Percentiles rank a stretch among this genome's conserved stretches.
phyloP scores from a whole-genome alignment of 2,888 invertebrate species.

The Keiferia lycopersicella region DNA sequence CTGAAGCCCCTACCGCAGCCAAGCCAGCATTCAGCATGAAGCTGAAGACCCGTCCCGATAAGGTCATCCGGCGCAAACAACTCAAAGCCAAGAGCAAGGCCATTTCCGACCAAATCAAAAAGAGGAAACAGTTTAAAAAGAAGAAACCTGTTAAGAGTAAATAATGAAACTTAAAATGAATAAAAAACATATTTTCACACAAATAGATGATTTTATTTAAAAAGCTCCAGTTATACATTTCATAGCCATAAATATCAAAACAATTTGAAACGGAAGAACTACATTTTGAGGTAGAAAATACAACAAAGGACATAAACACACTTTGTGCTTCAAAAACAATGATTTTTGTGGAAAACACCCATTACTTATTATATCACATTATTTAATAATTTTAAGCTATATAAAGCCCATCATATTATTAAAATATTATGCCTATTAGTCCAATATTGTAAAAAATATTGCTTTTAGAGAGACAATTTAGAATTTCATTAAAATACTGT shows the following conservation, averaged over 20 bases:
- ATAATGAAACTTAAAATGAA: slow-evolving; percentile 33
- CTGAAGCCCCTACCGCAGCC: slow-evolving; percentile 37
- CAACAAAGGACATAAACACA: slow-evolving; percentile 3
- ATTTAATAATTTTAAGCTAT: background rate
- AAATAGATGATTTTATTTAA: slow-evolving; percentile 37
- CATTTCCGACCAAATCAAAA: slow-evolving; percentile 74
- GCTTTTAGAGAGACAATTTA: background rate
- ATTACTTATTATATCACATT: no score
- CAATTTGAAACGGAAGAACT: slow-evolving; percentile 24
- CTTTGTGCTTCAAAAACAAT: slow-evolving; percentile 15
- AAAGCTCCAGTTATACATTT: background rate
- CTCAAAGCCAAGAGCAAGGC: slow-evolving; percentile 72
- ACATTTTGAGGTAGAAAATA: slow-evolving; percentile 24
- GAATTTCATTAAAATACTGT: background rate
- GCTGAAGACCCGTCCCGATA: slow-evolving; percentile 64
- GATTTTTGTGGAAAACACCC: background rate
- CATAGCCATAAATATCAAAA: slow-evolving; percentile 35
- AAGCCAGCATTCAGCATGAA: slow-evolving; percentile 53
- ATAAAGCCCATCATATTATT: background rate
- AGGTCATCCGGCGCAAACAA: slow-evolving; percentile 74
- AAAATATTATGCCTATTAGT: background rate
- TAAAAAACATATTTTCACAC: slow-evolving; percentile 45
- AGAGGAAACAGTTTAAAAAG: slow-evolving; percentile 68
- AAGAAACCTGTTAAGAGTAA: slow-evolving; percentile 56
- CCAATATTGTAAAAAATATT: background rate